Percentiles rank a stretch among this genome's conserved stretches.
Conservation (phyloP, 2,888 invertebrate species). For the Synergus gifuensis region DNA sequence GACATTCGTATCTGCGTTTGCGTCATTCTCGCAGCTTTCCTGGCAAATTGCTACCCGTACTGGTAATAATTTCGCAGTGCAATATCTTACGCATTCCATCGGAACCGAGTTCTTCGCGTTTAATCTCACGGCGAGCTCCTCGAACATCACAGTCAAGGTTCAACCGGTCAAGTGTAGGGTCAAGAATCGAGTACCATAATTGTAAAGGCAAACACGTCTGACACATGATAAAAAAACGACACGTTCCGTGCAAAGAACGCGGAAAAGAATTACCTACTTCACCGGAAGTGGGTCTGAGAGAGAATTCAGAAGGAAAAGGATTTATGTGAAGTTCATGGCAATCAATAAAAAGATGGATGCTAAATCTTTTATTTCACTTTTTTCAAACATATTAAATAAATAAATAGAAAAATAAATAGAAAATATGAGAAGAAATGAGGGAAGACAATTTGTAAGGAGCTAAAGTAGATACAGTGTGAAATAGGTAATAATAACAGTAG, state of each 20-base stretch:
- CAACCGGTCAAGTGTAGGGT: constrained; percentile 40
- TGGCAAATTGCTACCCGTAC: constrained; percentile 40
- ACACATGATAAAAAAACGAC: constrained; percentile 26
- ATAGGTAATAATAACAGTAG: too few species aligned
- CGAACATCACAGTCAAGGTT: constrained; percentile 39
- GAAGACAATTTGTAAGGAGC: too few species aligned
- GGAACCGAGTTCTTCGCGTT: constrained; percentile 29
- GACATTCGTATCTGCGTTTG: constrained; percentile 27
- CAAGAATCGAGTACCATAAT: constrained; percentile 35
- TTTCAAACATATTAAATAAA: not conserved
- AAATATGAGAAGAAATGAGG: too few species aligned
- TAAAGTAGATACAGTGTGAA: too few species aligned
- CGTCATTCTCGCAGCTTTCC: constrained; percentile 38
- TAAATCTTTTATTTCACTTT: not conserved
- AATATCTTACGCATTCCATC: constrained; percentile 42
- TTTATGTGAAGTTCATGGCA: not conserved
- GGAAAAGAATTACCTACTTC: constrained; percentile 30
- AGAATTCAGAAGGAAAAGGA: constrained; percentile 17
- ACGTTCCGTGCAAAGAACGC: constrained; percentile 30
- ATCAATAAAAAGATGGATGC: not conserved
- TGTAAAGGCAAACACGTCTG: constrained; percentile 40
- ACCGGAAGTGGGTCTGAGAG: not conserved
- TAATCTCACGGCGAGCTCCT: constrained; percentile 32
- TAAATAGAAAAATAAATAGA: too few species aligned
- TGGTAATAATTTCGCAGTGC: constrained; percentile 40